phyloP scores from a whole-genome alignment of 2,888 invertebrate genomes.

The Branchipolynoe longqiensis region DNA sequence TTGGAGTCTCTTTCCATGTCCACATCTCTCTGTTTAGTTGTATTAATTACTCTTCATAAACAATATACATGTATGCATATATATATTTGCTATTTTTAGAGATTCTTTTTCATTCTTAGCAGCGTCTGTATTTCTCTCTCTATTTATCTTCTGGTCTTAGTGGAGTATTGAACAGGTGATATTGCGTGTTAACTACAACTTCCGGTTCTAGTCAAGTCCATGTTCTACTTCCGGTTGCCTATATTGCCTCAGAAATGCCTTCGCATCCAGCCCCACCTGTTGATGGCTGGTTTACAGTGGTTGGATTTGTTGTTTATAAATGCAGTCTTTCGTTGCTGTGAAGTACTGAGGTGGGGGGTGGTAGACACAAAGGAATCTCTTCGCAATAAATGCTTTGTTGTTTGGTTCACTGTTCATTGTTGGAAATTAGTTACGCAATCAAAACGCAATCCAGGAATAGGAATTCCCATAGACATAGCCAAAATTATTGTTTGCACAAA shows the following conservation, averaged over 20 bases:
- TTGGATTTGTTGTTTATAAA: neutral
- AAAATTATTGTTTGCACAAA: too few relatives aligned
- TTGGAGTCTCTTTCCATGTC: neutral
- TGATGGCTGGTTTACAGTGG: conserved; percentile 9
- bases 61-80: neutral
- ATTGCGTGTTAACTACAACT: conserved; percentile 27
- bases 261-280: neutral
- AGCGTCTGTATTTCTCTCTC: too few relatives aligned
- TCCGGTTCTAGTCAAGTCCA: neutral
- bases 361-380: too few relatives aligned
- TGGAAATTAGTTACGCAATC: too few relatives aligned
- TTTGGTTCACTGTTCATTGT: too few relatives aligned
- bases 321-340: neutral
- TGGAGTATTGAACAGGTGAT: conserved; percentile 32
- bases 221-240: neutral
- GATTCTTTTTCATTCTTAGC: neutral
- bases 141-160: too few relatives aligned
- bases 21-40: too few relatives aligned
- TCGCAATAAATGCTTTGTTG: too few relatives aligned
- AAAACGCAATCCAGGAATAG: too few relatives aligned
- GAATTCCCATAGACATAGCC: too few relatives aligned
- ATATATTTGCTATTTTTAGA: neutral
- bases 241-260: neutral
- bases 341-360: too few relatives aligned
- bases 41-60: too few relatives aligned